Percentiles rank a stretch among this genome's conserved stretches.
Conservation (phyloP, 2,797 vertebrate species). For the Florisuga fusca region DNA sequence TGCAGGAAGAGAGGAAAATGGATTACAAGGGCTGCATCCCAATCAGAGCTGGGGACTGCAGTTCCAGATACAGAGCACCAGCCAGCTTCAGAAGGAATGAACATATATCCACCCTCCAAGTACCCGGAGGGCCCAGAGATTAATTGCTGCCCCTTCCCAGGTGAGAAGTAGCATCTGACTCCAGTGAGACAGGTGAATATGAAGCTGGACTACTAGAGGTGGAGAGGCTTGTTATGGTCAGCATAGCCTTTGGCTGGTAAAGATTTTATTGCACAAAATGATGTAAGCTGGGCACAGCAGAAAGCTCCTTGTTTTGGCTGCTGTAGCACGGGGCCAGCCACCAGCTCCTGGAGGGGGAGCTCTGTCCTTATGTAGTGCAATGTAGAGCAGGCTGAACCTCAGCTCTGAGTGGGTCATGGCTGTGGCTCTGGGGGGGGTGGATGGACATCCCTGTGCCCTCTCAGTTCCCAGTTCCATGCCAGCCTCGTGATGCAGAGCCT, state of each 20-base stretch:
- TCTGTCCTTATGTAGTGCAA: not conserved
- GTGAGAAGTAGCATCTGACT: not conserved
- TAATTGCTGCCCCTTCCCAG: not conserved
- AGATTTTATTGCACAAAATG: not conserved
- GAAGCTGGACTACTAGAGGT: not conserved
- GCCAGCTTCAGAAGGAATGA: not conserved
- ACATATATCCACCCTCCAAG: not conserved
- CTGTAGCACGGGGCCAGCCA: not conserved
- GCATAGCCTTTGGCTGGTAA: not conserved
- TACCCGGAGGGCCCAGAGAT: not conserved
- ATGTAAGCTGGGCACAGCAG: not conserved
- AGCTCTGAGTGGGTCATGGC: not conserved
- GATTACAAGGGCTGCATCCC: constrained; percentile 44
- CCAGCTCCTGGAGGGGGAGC: not conserved
- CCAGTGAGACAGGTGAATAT: not conserved
- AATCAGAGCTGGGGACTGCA: constrained; percentile 19
- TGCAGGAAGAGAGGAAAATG: constrained; percentile 15
- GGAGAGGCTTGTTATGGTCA: not conserved
- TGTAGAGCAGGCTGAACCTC: not conserved
- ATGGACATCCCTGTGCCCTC: not conserved
- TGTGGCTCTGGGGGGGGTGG: accelerated
- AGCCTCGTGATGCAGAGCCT: not conserved
- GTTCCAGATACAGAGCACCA: not conserved
- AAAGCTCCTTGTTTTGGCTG: accelerated
- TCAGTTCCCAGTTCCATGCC: not conserved